phyloP scores from a whole-genome alignment of 2,797 vertebrate genomes.

The Hephaestus fuliginosus region DNA sequence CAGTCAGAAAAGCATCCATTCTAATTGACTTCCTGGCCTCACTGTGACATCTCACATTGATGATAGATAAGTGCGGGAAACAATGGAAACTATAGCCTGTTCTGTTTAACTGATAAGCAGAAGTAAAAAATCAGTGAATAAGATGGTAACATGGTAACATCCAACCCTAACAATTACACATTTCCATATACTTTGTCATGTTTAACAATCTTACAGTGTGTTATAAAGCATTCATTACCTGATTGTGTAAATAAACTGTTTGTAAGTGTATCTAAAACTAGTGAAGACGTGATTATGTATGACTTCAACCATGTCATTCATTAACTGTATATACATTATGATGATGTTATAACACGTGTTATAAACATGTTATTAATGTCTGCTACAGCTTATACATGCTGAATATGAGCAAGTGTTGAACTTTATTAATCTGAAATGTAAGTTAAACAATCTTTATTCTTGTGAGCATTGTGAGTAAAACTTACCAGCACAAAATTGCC shows the following conservation, averaged over 20 bases:
- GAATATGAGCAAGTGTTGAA: not conserved
- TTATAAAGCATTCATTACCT: not conserved
- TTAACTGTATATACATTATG: not conserved
- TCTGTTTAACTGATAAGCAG: constrained; percentile 32
- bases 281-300: not conserved
- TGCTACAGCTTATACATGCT: not conserved
- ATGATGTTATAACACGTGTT: too few species aligned
- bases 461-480: not conserved
- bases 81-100: constrained; percentile 50
- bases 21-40: constrained; percentile 85
- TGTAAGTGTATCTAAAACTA: not conserved
- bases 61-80: constrained; percentile 79
- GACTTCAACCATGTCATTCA: not conserved
- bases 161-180: not conserved
- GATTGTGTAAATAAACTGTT: not conserved
- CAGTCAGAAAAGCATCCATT: constrained; percentile 80
- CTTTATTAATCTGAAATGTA: not conserved
- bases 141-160: not conserved
- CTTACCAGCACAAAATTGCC: not conserved
- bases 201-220: not conserved
- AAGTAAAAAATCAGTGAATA: constrained; percentile 10
- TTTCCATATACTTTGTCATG: not conserved
- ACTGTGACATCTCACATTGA: constrained; percentile 73
- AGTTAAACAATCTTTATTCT: not conserved
- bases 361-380: not conserved